Conservation (phyloP, 2,113 vertebrate species). For the Sminthopsis crassicaudata region DNA sequence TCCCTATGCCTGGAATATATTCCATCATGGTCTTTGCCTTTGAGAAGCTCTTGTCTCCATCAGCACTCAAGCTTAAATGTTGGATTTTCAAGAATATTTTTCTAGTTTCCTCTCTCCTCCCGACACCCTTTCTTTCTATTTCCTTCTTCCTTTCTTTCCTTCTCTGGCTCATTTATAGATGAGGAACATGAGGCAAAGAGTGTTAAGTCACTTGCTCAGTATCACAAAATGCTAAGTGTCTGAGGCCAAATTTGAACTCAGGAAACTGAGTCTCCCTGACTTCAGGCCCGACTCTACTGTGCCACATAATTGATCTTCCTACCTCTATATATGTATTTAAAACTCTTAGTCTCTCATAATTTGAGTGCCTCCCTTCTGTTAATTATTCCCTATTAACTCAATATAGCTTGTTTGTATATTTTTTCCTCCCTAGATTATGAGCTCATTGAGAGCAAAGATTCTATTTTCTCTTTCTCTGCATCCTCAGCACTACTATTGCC, state of each 20-base stretch:
- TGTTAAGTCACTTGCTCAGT: background rate
- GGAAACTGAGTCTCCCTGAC: no score
- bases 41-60: background rate
- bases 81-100: background rate
- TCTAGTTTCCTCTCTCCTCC: background rate
- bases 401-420: background rate
- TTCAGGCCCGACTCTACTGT: no score
- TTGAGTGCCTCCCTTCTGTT: background rate
- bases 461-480: background rate
- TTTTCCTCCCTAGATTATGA: background rate
- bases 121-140: background rate
- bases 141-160: no score
- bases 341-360: background rate
- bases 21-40: background rate
- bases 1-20: background rate
- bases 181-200: no score
- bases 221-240: no score
- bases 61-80: background rate
- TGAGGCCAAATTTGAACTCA: no score
- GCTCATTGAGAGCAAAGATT: background rate
- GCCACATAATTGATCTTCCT: background rate
- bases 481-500: background rate
- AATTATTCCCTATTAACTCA: background rate
- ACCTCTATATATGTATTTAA: background rate
- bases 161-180: no score